Conservation (phyloP, 64 coral and sea anemone genomes). For the Montipora foliosa region DNA sequence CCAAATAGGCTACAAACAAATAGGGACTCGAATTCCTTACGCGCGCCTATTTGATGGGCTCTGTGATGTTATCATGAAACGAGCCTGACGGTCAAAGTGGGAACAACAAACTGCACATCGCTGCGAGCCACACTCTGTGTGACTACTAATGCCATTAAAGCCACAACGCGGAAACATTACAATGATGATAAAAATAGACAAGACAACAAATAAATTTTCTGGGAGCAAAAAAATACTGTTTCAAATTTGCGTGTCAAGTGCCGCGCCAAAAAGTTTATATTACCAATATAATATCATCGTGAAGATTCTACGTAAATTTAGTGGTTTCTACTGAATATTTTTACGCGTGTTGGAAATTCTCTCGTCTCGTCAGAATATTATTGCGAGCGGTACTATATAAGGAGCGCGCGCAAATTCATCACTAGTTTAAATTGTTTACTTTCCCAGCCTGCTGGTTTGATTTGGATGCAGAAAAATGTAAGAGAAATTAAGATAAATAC, state of each 20-base stretch:
- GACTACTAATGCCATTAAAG: neutral
- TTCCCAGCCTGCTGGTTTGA: neutral
- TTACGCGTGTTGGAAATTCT: neutral
- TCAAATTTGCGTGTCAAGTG: constrained; percentile 38
- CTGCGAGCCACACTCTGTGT: neutral
- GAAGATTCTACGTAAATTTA: constrained; percentile 9
- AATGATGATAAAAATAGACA: neutral
- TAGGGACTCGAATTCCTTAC: neutral
- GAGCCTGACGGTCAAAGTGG: neutral
- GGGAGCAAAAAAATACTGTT: neutral
- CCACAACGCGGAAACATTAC: neutral
- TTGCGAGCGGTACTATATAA: neutral
- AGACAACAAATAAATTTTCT: neutral
- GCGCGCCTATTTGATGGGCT: neutral
- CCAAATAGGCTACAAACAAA: constrained; percentile 17
- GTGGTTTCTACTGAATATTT: neutral
- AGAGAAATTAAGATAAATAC: neutral
- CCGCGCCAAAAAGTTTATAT: neutral
- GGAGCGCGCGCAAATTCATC: neutral
- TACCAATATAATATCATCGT: neutral
- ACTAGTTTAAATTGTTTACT: neutral
- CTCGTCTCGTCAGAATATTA: neutral
- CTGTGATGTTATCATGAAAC: neutral
- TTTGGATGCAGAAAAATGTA: neutral
- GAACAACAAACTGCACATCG: neutral